Percentiles rank a stretch among this genome's conserved stretches.
Conservation (phyloP, 2,797 vertebrate genomes). For the Carduelis carduelis region DNA sequence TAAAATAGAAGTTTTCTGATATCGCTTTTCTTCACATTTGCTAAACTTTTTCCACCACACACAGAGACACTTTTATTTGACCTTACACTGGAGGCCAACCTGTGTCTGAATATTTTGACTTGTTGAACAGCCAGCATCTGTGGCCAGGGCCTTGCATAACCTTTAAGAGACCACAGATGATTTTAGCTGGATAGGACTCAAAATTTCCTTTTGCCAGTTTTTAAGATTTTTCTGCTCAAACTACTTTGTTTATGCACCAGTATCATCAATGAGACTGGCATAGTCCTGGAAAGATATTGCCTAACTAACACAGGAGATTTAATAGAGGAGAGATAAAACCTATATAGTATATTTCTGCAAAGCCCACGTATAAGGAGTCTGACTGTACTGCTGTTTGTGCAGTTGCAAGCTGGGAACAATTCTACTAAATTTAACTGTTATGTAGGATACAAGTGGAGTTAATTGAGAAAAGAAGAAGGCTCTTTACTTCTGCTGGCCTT, state of each 20-base stretch:
- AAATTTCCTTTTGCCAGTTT: neutral
- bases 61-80: constrained; percentile 46
- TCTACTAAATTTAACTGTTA: neutral
- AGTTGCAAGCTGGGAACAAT: neutral
- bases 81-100: constrained; percentile 7
- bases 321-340: neutral
- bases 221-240: constrained; percentile 23
- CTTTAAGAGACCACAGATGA: constrained; percentile 26
- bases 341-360: neutral
- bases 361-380: neutral
- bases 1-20: neutral
- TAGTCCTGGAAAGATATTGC: neutral
- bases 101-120: constrained; percentile 33
- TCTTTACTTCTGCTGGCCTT: neutral
- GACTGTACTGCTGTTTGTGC: neutral
- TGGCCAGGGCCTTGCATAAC: constrained; percentile 33
- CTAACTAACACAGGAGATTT: neutral
- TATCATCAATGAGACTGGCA: neutral
- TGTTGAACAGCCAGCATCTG: constrained; percentile 20
- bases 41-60: neutral
- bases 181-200: constrained; percentile 32
- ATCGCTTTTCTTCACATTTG: neutral
- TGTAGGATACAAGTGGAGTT: neutral
- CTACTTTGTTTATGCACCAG: neutral
- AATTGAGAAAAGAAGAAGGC: neutral